Conservation (phyloP, 2,888 invertebrate genomes). For the Dryococelus australis region DNA sequence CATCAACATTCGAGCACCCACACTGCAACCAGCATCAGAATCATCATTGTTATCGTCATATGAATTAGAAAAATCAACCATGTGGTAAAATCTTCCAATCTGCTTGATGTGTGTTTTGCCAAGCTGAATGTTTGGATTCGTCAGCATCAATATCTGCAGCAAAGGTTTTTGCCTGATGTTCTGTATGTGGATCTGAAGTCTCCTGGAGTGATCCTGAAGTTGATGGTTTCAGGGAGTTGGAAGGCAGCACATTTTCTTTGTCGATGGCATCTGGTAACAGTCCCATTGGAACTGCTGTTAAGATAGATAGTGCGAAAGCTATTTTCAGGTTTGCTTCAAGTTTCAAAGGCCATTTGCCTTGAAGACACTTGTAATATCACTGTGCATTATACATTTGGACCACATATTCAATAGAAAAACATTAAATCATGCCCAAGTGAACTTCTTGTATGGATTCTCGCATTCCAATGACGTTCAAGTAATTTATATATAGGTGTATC, state of each 20-base stretch:
- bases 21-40: too few species aligned
- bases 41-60: too few species aligned
- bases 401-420: constrained; percentile 48
- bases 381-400: constrained; percentile 5
- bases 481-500: constrained; percentile 27
- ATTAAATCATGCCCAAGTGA: constrained; percentile 46
- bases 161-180: too few species aligned
- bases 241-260: not conserved
- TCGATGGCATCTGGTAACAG: not conserved
- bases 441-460: constrained; percentile 44
- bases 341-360: not conserved
- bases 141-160: too few species aligned
- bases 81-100: not conserved
- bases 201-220: too few species aligned
- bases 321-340: not conserved
- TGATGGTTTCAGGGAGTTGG: not conserved
- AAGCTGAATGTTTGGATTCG: not conserved
- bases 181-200: too few species aligned
- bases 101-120: not conserved
- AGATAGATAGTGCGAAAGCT: not conserved
- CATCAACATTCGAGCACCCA: not conserved
- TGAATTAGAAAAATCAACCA: not conserved
- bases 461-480: constrained; percentile 47
- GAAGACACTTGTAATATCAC: not conserved
- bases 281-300: not conserved